phyloP scores from a whole-genome alignment of 2,888 invertebrate species.

The Stenolophus ochropezus region DNA sequence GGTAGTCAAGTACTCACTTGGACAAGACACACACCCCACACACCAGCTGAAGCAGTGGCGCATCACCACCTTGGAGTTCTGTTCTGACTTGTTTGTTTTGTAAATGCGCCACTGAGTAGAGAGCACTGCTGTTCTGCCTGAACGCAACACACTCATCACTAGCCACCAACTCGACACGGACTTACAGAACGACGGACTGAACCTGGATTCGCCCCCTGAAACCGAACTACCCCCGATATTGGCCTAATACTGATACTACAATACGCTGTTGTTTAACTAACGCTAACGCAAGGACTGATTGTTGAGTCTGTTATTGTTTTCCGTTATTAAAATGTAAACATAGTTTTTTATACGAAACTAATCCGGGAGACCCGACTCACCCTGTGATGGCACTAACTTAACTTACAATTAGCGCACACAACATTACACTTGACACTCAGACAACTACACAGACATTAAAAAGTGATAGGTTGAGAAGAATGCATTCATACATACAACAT shows the following conservation, averaged over 20 bases:
- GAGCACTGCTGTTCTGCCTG: slow-evolving; percentile 38
- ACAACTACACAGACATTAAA: slow-evolving; percentile 25
- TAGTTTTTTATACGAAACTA: slow-evolving; percentile 54
- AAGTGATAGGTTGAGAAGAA: slow-evolving; percentile 43
- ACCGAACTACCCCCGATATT: slow-evolving; percentile 19
- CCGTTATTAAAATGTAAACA: slow-evolving; percentile 48
- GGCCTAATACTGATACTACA: slow-evolving; percentile 57
- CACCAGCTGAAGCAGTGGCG: slow-evolving; percentile 37
- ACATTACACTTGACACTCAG: slow-evolving; percentile 39
- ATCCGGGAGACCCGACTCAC: slow-evolving; percentile 50
- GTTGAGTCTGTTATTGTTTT: slow-evolving; percentile 57
- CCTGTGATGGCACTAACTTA: slow-evolving; percentile 37
- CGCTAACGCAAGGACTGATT: slow-evolving; percentile 50
- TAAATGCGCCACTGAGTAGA: slow-evolving; percentile 35
- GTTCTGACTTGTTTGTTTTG: slow-evolving; percentile 23
- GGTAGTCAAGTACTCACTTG: slow-evolving; percentile 17
- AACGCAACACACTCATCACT: neutral
- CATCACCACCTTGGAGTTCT: neutral
- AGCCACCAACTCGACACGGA: neutral
- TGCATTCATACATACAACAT: slow-evolving; percentile 49
- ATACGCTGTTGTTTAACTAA: slow-evolving; percentile 47
- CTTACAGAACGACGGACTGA: slow-evolving; percentile 8
- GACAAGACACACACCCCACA: slow-evolving; percentile 23
- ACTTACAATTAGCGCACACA: slow-evolving; percentile 24
- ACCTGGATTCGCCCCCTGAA: slow-evolving; percentile 30